phyloP scores from a whole-genome alignment of 2,888 invertebrate species.

The Tetragonula carbonaria region DNA sequence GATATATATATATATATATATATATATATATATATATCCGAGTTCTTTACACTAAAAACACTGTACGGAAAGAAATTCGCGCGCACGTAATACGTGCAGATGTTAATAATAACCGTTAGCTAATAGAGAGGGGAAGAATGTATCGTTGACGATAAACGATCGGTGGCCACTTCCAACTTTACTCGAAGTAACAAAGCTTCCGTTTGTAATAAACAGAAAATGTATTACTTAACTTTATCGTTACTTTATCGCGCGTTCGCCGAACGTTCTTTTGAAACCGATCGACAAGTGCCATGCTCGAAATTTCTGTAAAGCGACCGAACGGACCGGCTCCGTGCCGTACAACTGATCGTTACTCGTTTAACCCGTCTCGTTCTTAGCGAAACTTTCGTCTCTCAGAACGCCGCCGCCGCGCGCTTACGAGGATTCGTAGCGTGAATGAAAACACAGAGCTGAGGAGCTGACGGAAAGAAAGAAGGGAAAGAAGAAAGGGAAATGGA shows the following conservation, averaged over 20 bases:
- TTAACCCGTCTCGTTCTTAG: slow-evolving; percentile 79
- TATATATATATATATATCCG: no score
- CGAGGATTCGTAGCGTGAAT: slow-evolving; percentile 41
- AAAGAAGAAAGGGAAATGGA: slow-evolving; percentile 1
- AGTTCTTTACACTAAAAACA: background rate
- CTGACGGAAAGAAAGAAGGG: background rate
- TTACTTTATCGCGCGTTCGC: background rate
- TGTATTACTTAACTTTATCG: no score
- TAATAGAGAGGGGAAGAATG: background rate
- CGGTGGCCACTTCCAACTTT: background rate
- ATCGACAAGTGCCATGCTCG: slow-evolving; percentile 2
- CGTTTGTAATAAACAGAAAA: background rate
- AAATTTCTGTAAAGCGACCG: slow-evolving; percentile 22
- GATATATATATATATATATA: background rate
- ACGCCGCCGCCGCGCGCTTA: slow-evolving; percentile 56
- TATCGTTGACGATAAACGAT: background rate
- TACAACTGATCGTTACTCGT: slow-evolving; percentile 78
- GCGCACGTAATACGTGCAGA: no score
- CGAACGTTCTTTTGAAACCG: background rate
- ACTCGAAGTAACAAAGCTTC: background rate
- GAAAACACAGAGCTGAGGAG: slow-evolving; percentile 8
- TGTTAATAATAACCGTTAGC: background rate
- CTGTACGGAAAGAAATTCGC: background rate
- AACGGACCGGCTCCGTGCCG: slow-evolving; percentile 67
- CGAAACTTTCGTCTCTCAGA: slow-evolving; percentile 70